phyloP scores from a whole-genome alignment of 2,797 vertebrate genomes.

The Gymnoscopelus microlampas region DNA sequence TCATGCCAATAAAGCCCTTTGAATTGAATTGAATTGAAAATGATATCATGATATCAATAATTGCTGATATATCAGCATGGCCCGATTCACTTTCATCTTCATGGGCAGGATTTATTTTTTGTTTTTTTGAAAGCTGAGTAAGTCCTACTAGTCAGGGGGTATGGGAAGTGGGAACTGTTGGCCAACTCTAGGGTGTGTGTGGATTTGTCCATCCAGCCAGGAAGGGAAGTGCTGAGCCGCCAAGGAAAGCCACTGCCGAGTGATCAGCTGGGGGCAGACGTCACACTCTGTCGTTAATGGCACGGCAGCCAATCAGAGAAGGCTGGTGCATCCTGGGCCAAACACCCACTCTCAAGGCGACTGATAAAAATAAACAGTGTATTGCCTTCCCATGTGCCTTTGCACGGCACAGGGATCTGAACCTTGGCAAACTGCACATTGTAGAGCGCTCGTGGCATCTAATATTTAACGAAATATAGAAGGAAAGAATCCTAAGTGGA shows the following conservation, averaged over 20 bases:
- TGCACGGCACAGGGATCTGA: slow-evolving; percentile 53
- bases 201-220: slow-evolving; percentile 33
- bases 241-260: slow-evolving; percentile 54
- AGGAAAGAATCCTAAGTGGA: slow-evolving; percentile 33
- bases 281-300: slow-evolving; percentile 55
- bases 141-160: slow-evolving; percentile 1
- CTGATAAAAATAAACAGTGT: slow-evolving; percentile 76
- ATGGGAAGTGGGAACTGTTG: neutral
- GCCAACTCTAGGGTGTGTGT: neutral
- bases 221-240: slow-evolving; percentile 34
- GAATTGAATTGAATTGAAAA: no score
- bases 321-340: slow-evolving; percentile 50
- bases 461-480: slow-evolving; percentile 68
- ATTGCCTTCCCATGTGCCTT: slow-evolving; percentile 54
- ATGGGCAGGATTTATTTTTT: no score
- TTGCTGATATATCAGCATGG: no score
- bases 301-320: slow-evolving; percentile 70
- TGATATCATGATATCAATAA: no score
- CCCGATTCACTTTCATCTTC: no score
- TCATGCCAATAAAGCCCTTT: no score
- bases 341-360: slow-evolving; percentile 55
- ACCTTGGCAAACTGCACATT: slow-evolving; percentile 25
- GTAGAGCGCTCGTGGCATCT: slow-evolving; percentile 56
- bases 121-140: slow-evolving; percentile 32
- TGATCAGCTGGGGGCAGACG: slow-evolving; percentile 47